phyloP scores from a whole-genome alignment of 2,888 invertebrate genomes.

The Catocala sponsa region DNA sequence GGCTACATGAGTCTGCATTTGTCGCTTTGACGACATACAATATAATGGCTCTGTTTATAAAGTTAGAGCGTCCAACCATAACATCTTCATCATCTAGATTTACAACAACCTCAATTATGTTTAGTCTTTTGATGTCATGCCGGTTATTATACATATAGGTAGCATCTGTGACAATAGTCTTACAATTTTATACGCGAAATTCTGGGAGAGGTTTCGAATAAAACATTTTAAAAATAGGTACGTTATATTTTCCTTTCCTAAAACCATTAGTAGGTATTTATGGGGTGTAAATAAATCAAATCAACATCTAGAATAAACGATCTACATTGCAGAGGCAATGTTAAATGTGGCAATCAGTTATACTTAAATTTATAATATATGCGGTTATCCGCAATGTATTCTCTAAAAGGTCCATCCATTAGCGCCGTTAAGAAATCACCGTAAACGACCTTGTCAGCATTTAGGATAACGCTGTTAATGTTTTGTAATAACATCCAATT shows the following conservation, averaged over 20 bases:
- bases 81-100: conserved; percentile 7
- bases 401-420: conserved; percentile 17
- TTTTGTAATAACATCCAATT: conserved; percentile 25
- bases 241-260: too few species aligned
- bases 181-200: too few species aligned
- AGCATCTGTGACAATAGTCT: not conserved
- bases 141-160: not conserved
- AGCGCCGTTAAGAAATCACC: conserved; percentile 12
- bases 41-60: conserved; percentile 4
- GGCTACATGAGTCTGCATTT: not conserved
- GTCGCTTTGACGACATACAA: not conserved
- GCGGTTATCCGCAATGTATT: conserved; percentile 2
- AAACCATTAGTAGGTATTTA: not conserved
- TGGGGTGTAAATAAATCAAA: not conserved
- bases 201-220: too few species aligned
- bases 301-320: not conserved
- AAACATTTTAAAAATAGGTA: too few species aligned
- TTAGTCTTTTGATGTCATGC: conserved; percentile 2
- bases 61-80: conserved; percentile 1
- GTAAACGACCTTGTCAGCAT: conserved; percentile 40
- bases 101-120: not conserved
- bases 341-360: not conserved
- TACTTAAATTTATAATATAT: not conserved
- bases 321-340: not conserved
- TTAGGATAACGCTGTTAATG: conserved; percentile 14